phyloP scores from a whole-genome alignment of 2,113 vertebrate species.

The Leuciscus idus region DNA sequence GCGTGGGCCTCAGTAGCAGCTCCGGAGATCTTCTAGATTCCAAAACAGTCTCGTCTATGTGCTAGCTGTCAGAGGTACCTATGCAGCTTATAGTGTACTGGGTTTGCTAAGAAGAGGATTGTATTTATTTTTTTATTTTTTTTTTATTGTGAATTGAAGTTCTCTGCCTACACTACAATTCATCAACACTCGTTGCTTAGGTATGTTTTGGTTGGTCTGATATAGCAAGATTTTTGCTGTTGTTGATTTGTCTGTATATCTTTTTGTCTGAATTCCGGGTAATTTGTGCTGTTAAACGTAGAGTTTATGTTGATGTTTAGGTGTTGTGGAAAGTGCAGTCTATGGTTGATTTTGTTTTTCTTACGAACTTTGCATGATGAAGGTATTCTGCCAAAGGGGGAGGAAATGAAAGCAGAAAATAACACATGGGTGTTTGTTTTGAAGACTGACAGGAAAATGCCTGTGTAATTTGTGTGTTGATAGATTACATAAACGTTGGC shows the following conservation, averaged over 20 bases:
- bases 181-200: not conserved
- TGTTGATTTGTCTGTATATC: not conserved
- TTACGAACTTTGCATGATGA: not conserved
- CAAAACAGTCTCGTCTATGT: slow-evolving; percentile 65
- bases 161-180: not conserved
- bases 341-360: slow-evolving; percentile 11
- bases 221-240: not conserved
- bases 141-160: not conserved
- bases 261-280: not conserved
- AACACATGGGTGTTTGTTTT: slow-evolving; percentile 22
- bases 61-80: slow-evolving; percentile 37
- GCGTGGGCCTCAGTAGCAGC: slow-evolving; percentile 61
- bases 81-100: slow-evolving; percentile 14
- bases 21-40: slow-evolving; percentile 66
- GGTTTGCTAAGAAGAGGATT: slow-evolving; percentile 16
- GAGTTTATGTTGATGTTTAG: not conserved
- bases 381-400: not conserved
- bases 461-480: not conserved
- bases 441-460: slow-evolving; percentile 9
- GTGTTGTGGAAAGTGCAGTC: not conserved
- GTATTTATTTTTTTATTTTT: slow-evolving; percentile 10
- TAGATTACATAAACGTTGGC: slow-evolving; percentile 11
- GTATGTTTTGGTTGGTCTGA: slow-evolving; percentile 1
- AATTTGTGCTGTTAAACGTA: not conserved
- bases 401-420: slow-evolving; percentile 3